Base-by-base conservation (phyloP, 1,140 invertebrate genomes). In the Papilio machaon region DNA sequence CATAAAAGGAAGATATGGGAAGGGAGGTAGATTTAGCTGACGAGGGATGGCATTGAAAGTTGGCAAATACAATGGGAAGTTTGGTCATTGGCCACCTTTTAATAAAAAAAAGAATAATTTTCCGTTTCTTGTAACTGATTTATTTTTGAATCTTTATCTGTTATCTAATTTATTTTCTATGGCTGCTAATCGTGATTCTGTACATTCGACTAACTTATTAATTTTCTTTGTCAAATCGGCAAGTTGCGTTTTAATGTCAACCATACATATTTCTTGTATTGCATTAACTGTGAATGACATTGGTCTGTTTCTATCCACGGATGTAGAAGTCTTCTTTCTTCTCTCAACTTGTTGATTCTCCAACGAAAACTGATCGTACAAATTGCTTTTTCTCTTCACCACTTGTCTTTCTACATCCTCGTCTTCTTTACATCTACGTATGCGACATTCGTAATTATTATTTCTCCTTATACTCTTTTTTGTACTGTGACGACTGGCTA, bases 401-500 rank as follows among this genome's bases (percentile, higher is more conserved):
- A 86, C 74, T 74, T 87, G 82, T 64, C 85, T 86, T 23, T 87
- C 85, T 9, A 82, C 82, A 15, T 89, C 88, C 47, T 89, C 88
- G 13, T 91, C 93, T 19, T 88, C 91, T 85, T 83, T 90, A 60
- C 84, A 85, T 84, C 91, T 90, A 73, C 81, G 84, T 83, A 94
- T 86, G 82, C 87, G 82, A 80, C 94, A 90, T 91, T 94, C 90
- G 89, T 95, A 90, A 86, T 95, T 92, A 89, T 95, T 88, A 86
- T 95, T 88, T 86, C 94, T 92, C 49, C 94, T 90, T 46, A 94
- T 85, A 82, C 94, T 95, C 87, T 93, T 94, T 81, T 94, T 95
- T 80, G 91, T 94, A 84, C 96, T 95, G 83, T 96, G 96, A n/a
- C 95, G 95, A 76, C 96, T 96, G 0, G 95, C 96, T 1, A 97